A percentile compares a stretch with the other conserved stretches of the same genome.
Evolutionary conservation across 2,797 vertebrate genomes (phyloP).

Genomic region (Scolopax bukidnonensis): DNA sequence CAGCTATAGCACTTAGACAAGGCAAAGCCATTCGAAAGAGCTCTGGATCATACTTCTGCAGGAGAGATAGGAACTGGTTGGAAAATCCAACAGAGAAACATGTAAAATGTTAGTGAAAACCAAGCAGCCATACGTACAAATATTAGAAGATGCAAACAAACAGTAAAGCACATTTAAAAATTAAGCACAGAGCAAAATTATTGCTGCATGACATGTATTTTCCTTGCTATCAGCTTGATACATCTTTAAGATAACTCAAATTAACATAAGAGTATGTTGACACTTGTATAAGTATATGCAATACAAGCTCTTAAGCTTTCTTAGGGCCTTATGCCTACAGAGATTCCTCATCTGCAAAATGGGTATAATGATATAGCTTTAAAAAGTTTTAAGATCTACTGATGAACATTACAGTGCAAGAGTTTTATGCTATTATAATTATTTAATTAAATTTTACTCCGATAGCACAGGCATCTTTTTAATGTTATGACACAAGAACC

Average conservation of each 20-base stretch:
- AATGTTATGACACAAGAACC: neutral
- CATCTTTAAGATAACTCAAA: neutral
- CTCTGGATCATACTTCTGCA: slow-evolving; percentile 94
- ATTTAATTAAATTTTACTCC: neutral
- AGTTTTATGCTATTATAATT: neutral
- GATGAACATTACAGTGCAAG: neutral
- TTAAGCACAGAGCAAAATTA: neutral
- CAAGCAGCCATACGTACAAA: slow-evolving; percentile 12
- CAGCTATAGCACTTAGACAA: slow-evolving; percentile 96
- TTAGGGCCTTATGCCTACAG: neutral
- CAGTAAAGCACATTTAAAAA: slow-evolving; percentile 2
- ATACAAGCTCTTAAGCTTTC: neutral
- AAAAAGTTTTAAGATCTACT: neutral
- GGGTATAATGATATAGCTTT: neutral
- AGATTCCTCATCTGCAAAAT: neutral
- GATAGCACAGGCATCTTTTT: neutral
- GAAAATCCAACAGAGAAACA: slow-evolving; percentile 77
- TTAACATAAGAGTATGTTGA: neutral
- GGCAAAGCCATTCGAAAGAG: slow-evolving; percentile 98
- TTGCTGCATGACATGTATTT: neutral
- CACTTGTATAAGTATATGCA: neutral
- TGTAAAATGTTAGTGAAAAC: slow-evolving; percentile 67
- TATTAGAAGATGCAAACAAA: slow-evolving; percentile 36
- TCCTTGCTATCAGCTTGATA: neutral
- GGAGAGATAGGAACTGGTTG: slow-evolving; percentile 77